Conservation (phyloP, 2,113 vertebrate genomes). For the Rhinolophus sinicus region DNA sequence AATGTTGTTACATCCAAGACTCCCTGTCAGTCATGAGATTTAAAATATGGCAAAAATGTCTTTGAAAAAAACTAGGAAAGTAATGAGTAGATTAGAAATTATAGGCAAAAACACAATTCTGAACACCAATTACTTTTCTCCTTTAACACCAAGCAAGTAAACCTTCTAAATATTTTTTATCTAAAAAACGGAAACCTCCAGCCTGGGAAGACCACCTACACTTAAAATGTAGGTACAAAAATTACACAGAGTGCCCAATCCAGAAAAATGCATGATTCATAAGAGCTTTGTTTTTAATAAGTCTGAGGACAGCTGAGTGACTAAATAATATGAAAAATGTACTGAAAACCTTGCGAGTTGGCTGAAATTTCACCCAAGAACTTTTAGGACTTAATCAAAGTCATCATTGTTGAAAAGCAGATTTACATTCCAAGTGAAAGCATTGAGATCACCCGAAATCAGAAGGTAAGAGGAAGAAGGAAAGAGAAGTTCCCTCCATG, state of each 20-base stretch:
- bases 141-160: neutral
- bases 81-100: conserved; percentile 26
- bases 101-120: neutral
- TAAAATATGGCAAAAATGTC: conserved; percentile 53
- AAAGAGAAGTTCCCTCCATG: neutral
- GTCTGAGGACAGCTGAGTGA: neutral
- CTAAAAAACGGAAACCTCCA: neutral
- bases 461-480: neutral
- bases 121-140: neutral
- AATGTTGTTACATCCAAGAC: conserved; percentile 15
- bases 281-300: conserved; percentile 15
- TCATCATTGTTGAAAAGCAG: neutral
- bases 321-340: conserved; percentile 35
- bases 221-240: neutral
- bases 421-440: conserved; percentile 58
- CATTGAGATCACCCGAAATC: neutral
- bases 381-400: conserved; percentile 40
- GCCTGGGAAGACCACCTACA: neutral
- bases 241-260: neutral
- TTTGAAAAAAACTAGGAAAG: conserved; percentile 1
- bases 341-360: conserved; percentile 9
- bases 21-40: conserved; percentile 40
- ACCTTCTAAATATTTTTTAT: neutral
- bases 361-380: conserved; percentile 29
- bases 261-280: neutral